phyloP scores from a whole-genome alignment of 2,113 vertebrate species.

The Chionis minor region DNA sequence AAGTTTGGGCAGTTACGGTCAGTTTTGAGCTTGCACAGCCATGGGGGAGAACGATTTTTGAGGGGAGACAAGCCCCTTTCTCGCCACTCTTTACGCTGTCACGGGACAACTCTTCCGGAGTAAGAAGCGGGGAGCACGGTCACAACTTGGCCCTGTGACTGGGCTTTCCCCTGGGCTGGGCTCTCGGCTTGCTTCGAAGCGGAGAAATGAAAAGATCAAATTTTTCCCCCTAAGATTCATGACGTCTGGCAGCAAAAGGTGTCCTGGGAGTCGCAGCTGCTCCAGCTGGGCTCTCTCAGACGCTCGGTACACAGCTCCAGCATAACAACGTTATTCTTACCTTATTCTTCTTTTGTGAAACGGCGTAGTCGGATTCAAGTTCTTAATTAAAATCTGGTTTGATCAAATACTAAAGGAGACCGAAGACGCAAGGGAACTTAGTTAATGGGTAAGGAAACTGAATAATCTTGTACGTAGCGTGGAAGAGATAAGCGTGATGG shows the following conservation, averaged over 20 bases:
- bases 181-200: constrained; percentile 1
- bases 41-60: not conserved
- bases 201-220: not conserved
- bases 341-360: constrained; percentile 7
- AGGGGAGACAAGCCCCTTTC: not conserved
- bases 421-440: not conserved
- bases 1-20: constrained; percentile 48
- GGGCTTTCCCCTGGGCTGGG: not conserved
- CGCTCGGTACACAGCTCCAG: not conserved
- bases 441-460: constrained; percentile 54
- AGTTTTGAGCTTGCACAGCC: constrained; percentile 49
- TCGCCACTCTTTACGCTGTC: not conserved
- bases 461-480: not conserved
- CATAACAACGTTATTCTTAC: constrained; percentile 1
- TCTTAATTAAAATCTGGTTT: constrained; percentile 17
- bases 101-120: not conserved
- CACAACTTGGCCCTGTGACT: not conserved
- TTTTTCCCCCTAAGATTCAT: constrained; percentile 1
- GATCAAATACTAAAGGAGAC: not conserved
- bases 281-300: constrained; percentile 54
- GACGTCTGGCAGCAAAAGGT: constrained; percentile 52
- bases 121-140: constrained; percentile 15
- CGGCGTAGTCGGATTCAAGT: not conserved
- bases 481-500: not conserved
- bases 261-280: constrained; percentile 26